These are phyloP conservation scores for Menura novaehollandiae DNA, from an alignment of 2,113 vertebrate species.

Conservation along the genomic window DNA sequence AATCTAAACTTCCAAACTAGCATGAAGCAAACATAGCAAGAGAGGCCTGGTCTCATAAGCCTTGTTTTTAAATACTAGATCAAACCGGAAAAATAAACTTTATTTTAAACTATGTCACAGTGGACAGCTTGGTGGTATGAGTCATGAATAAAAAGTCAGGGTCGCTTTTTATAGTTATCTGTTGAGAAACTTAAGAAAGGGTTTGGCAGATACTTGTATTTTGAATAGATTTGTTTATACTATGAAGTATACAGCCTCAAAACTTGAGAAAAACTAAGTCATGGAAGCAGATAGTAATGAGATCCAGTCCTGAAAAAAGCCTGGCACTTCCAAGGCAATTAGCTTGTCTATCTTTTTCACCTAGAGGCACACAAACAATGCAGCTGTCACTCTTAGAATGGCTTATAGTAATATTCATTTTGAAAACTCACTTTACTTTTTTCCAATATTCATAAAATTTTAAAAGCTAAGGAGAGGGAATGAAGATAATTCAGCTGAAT, in stretches of 20 bases:
- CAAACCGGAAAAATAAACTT: not conserved
- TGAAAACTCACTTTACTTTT: slow-evolving; percentile 45
- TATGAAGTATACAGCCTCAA: slow-evolving; percentile 1
- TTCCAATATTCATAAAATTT: not conserved
- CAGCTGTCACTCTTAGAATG: slow-evolving; percentile 32
- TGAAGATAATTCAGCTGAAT: slow-evolving; percentile 24
- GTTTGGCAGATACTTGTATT: not conserved
- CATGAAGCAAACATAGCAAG: not conserved
- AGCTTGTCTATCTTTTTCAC: slow-evolving; percentile 57
- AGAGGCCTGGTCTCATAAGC: not conserved
- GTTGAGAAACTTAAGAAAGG: not conserved
- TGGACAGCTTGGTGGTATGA: not conserved
- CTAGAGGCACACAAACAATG: slow-evolving; percentile 51
- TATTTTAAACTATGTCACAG: not conserved
- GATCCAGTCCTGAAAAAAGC: slow-evolving; percentile 10
- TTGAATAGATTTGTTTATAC: slow-evolving; percentile 30
- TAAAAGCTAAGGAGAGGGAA: not conserved
- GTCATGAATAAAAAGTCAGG: not conserved
- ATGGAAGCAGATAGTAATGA: slow-evolving; percentile 35
- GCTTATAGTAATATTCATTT: slow-evolving; percentile 33
- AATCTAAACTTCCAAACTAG: not conserved
- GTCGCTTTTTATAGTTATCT: not conserved
- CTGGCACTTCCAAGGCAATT: slow-evolving; percentile 59
- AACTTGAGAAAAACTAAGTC: slow-evolving; percentile 28
- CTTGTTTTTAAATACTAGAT: not conserved